Evolutionary conservation across 2,113 vertebrate species (phyloP).

Genomic region (Hemiprocne comata): DNA sequence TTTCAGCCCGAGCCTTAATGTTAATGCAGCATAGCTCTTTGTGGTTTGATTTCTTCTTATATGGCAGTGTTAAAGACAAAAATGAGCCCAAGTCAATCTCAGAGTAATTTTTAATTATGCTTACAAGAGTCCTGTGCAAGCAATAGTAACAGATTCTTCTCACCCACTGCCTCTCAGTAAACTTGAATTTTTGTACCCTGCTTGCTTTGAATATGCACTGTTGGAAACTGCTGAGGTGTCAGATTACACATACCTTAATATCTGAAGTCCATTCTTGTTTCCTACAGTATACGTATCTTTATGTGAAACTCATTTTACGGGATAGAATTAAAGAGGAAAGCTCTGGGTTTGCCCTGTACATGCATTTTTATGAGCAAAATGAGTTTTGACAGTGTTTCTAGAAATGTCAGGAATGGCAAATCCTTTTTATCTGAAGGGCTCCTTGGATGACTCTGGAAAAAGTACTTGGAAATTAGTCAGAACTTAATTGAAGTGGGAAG

Average conservation of each 20-base stretch:
- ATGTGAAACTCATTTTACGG: neutral
- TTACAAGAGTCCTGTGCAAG: neutral
- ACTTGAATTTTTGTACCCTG: conserved; percentile 6
- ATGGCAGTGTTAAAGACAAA: neutral
- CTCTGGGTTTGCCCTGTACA: neutral
- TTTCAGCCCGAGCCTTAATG: neutral
- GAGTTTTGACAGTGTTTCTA: neutral
- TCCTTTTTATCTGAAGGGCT: conserved; percentile 3
- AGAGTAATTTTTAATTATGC: conserved; percentile 3
- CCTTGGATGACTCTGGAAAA: conserved; percentile 37
- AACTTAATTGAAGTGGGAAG: conserved; percentile 20
- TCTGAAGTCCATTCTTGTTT: neutral
- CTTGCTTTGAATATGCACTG: neutral
- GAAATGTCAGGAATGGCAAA: conserved; percentile 2
- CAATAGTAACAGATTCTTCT: neutral
- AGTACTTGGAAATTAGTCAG: conserved; percentile 36
- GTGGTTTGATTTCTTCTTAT: conserved; percentile 9
- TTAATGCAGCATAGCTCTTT: neutral
- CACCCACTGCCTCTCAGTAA: neutral
- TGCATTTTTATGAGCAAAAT: conserved; percentile 40
- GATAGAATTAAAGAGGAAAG: neutral
- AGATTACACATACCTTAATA: neutral
- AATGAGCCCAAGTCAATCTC: neutral
- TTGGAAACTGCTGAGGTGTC: conserved; percentile 3
- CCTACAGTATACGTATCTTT: neutral